These are phyloP conservation scores for Glossophaga mutica DNA, from an alignment of 2,797 vertebrate species.

Conservation along the genomic window DNA sequence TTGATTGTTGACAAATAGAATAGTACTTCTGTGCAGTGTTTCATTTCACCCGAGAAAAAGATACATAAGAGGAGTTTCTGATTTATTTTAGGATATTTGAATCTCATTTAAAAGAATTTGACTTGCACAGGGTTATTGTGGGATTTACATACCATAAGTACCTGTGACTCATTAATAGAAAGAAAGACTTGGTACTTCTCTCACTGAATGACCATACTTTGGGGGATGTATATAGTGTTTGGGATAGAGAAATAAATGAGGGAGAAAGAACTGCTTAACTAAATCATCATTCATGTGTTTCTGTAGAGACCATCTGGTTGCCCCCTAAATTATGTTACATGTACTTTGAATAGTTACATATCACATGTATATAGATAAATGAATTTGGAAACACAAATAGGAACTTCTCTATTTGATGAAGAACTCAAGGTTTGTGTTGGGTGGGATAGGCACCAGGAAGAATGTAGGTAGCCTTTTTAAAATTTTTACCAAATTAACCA, in stretches of 20 bases:
- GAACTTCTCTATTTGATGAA: constrained; percentile 27
- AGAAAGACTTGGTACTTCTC: constrained; percentile 49
- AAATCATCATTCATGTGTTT: constrained; percentile 49
- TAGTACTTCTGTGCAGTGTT: constrained; percentile 67
- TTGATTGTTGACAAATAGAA: constrained; percentile 82
- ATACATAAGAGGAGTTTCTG: constrained; percentile 37
- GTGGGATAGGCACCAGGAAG: constrained; percentile 44
- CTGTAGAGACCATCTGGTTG: constrained; percentile 48
- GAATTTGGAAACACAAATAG: constrained; percentile 18
- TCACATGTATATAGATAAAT: neutral
- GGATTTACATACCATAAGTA: constrained; percentile 22
- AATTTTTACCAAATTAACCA: neutral
- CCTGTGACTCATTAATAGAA: constrained; percentile 47
- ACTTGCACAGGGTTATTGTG: constrained; percentile 28
- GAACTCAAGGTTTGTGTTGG: constrained; percentile 51
- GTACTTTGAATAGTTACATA: constrained; percentile 15
- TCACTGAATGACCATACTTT: constrained; percentile 33
- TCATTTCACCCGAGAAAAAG: constrained; percentile 62
- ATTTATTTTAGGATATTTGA: constrained; percentile 46
- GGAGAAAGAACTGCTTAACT: constrained; percentile 10
- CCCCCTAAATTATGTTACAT: constrained; percentile 29
- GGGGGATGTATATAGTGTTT: constrained; percentile 27
- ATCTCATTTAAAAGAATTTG: constrained; percentile 42
- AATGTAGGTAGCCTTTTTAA: constrained; percentile 7
- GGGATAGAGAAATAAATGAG: constrained; percentile 58